Conservation (phyloP, 2,113 vertebrate species). For the Prochilodus magdalenae region DNA sequence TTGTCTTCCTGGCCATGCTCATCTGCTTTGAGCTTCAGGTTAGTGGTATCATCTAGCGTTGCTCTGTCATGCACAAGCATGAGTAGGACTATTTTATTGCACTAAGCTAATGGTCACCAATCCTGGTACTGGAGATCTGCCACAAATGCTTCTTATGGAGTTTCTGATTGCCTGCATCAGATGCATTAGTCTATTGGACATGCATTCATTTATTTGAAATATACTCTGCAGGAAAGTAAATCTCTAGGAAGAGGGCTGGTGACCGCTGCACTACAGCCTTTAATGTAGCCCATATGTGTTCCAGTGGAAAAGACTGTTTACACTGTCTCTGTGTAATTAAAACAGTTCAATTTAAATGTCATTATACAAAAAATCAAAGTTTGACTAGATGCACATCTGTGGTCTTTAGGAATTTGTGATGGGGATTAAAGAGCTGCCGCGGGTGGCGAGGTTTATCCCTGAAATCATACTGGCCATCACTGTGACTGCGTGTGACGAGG, state of each 20-base stretch:
- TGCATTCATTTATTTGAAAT: no score
- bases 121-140: no score
- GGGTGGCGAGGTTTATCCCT: conserved; percentile 89
- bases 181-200: no score
- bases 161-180: no score
- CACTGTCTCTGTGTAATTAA: neutral
- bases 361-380: neutral
- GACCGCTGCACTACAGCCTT: no score
- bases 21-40: conserved; percentile 98
- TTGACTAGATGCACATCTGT: conserved; percentile 7
- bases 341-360: neutral
- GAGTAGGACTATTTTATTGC: neutral
- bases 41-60: conserved; percentile 31
- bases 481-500: conserved; percentile 91
- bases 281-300: neutral
- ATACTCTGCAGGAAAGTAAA: no score
- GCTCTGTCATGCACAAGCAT: neutral
- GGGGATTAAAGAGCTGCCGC: conserved; percentile 91
- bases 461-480: conserved; percentile 93
- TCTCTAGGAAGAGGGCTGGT: no score
- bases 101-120: no score
- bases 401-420: conserved; percentile 88
- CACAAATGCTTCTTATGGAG: no score
- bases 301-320: neutral
- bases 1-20: conserved; percentile 95